phyloP scores from a whole-genome alignment of 1,140 invertebrate species.

The Habropoda laboriosa region DNA sequence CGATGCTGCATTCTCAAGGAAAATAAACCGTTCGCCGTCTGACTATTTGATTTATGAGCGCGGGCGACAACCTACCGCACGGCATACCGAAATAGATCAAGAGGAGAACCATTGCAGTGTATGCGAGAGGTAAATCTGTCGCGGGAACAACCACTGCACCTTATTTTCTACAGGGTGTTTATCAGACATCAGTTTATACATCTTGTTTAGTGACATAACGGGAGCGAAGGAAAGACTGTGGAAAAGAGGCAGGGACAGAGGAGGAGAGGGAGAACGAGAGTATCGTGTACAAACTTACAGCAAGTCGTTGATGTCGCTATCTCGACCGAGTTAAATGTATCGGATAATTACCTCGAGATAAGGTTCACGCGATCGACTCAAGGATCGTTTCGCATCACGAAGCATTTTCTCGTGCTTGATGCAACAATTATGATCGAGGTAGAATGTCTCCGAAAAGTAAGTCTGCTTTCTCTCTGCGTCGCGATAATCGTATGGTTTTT shows the following conservation, averaged over 20 bases:
- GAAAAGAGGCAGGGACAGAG: neutral
- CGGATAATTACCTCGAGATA: slow-evolving; percentile 43
- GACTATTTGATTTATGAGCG: slow-evolving; percentile 69
- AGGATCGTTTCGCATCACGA: slow-evolving; percentile 18
- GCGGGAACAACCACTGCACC: slow-evolving; percentile 47
- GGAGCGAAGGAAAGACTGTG: slow-evolving; percentile 7
- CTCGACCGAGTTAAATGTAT: slow-evolving; percentile 42
- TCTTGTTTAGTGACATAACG: slow-evolving; percentile 36
- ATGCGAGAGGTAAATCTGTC: slow-evolving; percentile 52
- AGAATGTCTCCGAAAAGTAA: too few relatives aligned
- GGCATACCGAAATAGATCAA: slow-evolving; percentile 67
- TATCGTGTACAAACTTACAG: slow-evolving; percentile 24
- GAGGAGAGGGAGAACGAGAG: slow-evolving; percentile 2
- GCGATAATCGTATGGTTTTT: too few relatives aligned
- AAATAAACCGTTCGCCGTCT: slow-evolving; percentile 50
- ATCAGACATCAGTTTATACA: slow-evolving; percentile 26
- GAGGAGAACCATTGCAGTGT: slow-evolving; percentile 51
- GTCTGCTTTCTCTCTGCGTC: too few relatives aligned
- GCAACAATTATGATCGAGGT: neutral
- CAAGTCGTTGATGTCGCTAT: slow-evolving; percentile 40
- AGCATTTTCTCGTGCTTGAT: slow-evolving; percentile 4
- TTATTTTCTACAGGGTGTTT: slow-evolving; percentile 36
- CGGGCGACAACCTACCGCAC: slow-evolving; percentile 71
- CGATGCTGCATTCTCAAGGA: slow-evolving; percentile 45
- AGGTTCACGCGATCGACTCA: slow-evolving; percentile 38